Evolutionary conservation across 2,113 vertebrate genomes (phyloP).

Genomic region (Dasypus novemcinctus): DNA sequence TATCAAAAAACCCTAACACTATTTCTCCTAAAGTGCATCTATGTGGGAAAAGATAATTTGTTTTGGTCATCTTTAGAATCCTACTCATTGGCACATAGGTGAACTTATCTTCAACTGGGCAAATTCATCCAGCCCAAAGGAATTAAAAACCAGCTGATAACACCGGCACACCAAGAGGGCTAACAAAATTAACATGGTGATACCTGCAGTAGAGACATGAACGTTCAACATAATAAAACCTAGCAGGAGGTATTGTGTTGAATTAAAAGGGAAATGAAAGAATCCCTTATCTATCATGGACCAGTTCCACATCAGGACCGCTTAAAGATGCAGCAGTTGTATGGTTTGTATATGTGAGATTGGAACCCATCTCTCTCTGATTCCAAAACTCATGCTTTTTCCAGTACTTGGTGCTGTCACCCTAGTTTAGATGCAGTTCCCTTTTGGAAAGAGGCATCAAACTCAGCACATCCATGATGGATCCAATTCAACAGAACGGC

Average conservation of each 20-base stretch:
- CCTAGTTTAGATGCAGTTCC: not conserved
- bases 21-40: not conserved
- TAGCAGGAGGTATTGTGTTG: not conserved
- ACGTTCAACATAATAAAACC: not conserved
- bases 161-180: not conserved
- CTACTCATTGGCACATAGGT: not conserved
- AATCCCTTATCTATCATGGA: not conserved
- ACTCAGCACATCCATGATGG: not conserved
- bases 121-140: not conserved
- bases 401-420: not conserved
- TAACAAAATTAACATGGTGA: slow-evolving; percentile 9
- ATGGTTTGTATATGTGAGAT: not conserved
- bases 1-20: not conserved
- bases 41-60: not conserved
- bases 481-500: not conserved
- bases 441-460: not conserved
- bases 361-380: not conserved
- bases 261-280: not conserved
- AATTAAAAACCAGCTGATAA: not conserved
- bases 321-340: not conserved
- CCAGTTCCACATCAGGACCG: not conserved
- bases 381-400: not conserved
- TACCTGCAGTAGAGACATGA: not conserved
- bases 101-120: not conserved
- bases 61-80: slow-evolving; percentile 26